Evolutionary conservation across 2,113 vertebrate species (phyloP).

Genomic region (Campylomormyrus numenius): DNA sequence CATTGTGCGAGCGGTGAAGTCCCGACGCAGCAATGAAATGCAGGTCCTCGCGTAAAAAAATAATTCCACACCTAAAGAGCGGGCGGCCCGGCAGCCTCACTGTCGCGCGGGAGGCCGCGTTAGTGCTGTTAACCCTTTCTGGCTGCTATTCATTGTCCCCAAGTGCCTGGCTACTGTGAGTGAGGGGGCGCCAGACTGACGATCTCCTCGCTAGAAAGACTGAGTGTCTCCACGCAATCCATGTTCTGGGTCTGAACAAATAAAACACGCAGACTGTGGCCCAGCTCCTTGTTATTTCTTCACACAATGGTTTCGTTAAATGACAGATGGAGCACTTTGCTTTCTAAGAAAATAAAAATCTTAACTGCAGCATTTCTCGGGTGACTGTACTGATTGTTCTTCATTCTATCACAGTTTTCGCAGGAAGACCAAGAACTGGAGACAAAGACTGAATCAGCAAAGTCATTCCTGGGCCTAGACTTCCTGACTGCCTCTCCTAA

Average conservation of each 20-base stretch:
- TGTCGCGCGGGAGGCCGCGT: conserved; percentile 15
- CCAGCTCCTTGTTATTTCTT: background rate
- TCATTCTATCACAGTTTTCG: background rate
- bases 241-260: background rate
- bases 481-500: background rate
- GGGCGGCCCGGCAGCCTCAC: conserved; percentile 9
- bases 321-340: background rate
- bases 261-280: background rate
- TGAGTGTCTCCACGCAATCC: background rate
- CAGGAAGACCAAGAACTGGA: conserved; percentile 41
- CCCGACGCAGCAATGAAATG: conserved; percentile 67
- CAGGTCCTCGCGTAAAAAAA: conserved; percentile 63
- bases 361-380: background rate
- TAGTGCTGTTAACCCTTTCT: conserved; percentile 53
- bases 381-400: background rate
- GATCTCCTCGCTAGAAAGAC: background rate
- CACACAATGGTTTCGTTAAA: background rate
- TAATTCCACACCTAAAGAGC: conserved; percentile 55
- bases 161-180: background rate
- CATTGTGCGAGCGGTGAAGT: conserved; percentile 61
- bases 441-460: conserved; percentile 20
- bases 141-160: conserved; percentile 24
- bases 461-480: background rate
- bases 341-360: background rate
- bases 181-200: background rate